phyloP scores from a whole-genome alignment of 2,113 vertebrate species.

The Neodontobutis hainanensis region DNA sequence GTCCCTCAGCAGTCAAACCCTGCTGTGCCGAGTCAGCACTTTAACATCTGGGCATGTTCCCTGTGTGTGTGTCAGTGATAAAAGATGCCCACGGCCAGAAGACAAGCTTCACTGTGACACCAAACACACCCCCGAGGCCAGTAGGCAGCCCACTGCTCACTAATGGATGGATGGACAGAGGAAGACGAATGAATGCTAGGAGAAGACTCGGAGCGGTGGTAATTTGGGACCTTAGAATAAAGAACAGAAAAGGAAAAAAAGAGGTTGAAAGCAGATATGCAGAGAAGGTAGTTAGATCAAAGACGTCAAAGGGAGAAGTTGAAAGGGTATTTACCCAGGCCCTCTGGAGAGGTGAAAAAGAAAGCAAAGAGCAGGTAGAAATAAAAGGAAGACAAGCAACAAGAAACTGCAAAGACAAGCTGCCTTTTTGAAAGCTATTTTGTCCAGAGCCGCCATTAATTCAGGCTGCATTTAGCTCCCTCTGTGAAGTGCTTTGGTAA shows the following conservation, averaged over 20 bases:
- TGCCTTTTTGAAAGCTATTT: slow-evolving; percentile 62
- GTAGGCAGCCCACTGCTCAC: slow-evolving; percentile 12
- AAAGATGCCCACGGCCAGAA: slow-evolving; percentile 52
- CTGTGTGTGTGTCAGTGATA: slow-evolving; percentile 23
- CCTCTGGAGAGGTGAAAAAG: slow-evolving; percentile 3
- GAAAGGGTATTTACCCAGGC: slow-evolving; percentile 49
- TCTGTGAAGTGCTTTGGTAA: slow-evolving; percentile 61
- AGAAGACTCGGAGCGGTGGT: slow-evolving; percentile 52
- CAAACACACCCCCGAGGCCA: slow-evolving; percentile 48
- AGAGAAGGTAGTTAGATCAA: slow-evolving; percentile 39
- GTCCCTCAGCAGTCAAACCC: slow-evolving; percentile 41
- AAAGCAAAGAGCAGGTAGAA: slow-evolving; percentile 25
- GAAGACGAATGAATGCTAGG: slow-evolving; percentile 22
- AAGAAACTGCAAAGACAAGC: slow-evolving; percentile 50
- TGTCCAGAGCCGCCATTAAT: slow-evolving; percentile 58
- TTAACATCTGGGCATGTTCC: slow-evolving; percentile 21
- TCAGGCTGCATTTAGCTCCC: slow-evolving; percentile 53
- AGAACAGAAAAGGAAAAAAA: slow-evolving; percentile 20
- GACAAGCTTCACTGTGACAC: slow-evolving; percentile 54
- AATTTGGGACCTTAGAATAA: slow-evolving; percentile 59
- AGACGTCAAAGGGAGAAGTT: slow-evolving; percentile 40
- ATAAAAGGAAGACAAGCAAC: slow-evolving; percentile 30
- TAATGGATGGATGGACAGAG: slow-evolving; percentile 3
- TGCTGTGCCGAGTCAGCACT: slow-evolving; percentile 34
- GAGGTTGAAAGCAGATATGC: too few relatives aligned